A percentile compares a stretch with the other conserved stretches of the same genome.
Evolutionary conservation across 1,140 invertebrate species (phyloP).

Genomic region (Ganaspis sp.): DNA sequence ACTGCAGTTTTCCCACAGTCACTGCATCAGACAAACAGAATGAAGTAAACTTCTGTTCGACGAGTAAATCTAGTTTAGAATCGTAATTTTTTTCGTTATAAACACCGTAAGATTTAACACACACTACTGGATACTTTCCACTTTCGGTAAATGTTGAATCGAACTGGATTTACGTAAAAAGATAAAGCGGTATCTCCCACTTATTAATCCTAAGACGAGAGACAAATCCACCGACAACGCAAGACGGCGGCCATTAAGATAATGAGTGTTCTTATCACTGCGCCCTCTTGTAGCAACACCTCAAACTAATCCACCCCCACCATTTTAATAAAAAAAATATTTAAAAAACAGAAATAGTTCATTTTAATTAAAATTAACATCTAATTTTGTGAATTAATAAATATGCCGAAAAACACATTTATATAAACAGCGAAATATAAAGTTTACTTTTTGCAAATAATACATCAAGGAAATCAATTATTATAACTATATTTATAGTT

Average conservation of each 20-base stretch:
- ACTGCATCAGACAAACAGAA: conserved; percentile 16
- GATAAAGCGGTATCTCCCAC: conserved; percentile 23
- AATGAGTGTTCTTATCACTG: conserved; percentile 55
- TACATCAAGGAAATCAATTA: no score
- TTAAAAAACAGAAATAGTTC: not conserved
- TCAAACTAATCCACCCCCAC: conserved; percentile 33
- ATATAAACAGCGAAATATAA: no score
- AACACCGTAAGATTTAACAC: conserved; percentile 6
- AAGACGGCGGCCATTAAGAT: conserved; percentile 72
- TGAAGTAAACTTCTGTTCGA: not conserved
- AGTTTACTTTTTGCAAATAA: no score
- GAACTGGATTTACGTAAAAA: not conserved
- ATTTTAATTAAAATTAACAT: no score
- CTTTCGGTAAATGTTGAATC: conserved; percentile 14
- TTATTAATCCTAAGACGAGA: conserved; percentile 1
- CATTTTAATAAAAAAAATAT: not conserved
- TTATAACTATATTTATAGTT: no score
- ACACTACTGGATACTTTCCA: not conserved
- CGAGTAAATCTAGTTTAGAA: not conserved
- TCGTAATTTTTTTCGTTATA: not conserved
- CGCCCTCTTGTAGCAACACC: conserved; percentile 54
- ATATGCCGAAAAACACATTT: no score
- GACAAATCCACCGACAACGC: conserved; percentile 64
- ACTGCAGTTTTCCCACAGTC: conserved; percentile 26
- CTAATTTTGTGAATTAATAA: no score